These are phyloP conservation scores for Dicycla oo DNA, from an alignment of 2,888 invertebrate species.

Conservation along the genomic window DNA sequence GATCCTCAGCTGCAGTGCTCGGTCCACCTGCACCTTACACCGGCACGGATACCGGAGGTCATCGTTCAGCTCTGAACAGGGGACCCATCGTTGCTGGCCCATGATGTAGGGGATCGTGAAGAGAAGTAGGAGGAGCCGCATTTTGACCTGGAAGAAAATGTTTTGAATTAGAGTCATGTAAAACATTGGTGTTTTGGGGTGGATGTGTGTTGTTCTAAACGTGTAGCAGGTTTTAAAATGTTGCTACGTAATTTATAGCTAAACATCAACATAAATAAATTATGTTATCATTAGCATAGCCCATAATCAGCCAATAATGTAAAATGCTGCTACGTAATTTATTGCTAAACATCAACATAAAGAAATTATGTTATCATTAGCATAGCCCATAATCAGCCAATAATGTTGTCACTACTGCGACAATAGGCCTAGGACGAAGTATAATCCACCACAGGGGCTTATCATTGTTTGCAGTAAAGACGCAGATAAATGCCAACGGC, in stretches of 20 bases:
- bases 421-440: too few relatives aligned
- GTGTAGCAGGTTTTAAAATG: not conserved
- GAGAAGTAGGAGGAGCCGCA: conserved; percentile 81
- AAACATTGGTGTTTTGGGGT: too few relatives aligned
- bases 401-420: not conserved
- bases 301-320: not conserved
- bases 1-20: conserved; percentile 88
- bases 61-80: conserved; percentile 94
- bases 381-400: too few relatives aligned
- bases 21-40: conserved; percentile 88
- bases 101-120: conserved; percentile 75
- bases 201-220: not conserved
- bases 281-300: too few relatives aligned
- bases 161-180: not conserved
- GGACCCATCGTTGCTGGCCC: conserved; percentile 91
- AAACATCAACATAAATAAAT: not conserved
- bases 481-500: too few relatives aligned
- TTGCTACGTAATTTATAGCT: not conserved
- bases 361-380: not conserved
- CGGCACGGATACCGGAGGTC: conserved; percentile 94
- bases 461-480: not conserved
- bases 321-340: not conserved
- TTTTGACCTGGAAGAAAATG: conserved; percentile 71
- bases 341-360: not conserved
- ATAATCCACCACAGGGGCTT: not conserved